Base-by-base conservation (phyloP, 2,113 vertebrate genomes). In the Thunnus maccoyii region DNA sequence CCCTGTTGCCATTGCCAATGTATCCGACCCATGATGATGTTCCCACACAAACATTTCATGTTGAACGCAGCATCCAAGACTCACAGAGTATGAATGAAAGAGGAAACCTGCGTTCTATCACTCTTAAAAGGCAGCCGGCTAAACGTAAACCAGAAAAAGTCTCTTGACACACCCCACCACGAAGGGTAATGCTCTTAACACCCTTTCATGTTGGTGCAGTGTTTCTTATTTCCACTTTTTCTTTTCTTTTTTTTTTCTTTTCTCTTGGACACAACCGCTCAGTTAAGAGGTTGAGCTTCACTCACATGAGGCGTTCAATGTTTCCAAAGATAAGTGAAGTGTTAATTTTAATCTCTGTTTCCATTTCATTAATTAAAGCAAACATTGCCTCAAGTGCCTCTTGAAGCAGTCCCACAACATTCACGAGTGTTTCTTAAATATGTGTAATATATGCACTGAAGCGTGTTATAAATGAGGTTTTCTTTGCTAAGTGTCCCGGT, bases 401-500 rank as follows among this genome's bases (percentile, higher is more conserved):
- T 90, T 85, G 78, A 86, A 87, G 75, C 76, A 78, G 76, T 75
- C 76, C 75, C 82, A 91, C 84, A 88, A 89, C 89, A 86, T 90
- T 83, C 86, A 54, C 67, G 83, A 92, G 85, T 83, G 81, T 91
- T 94, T 90, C 87, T 91, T 83, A 89, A 92, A 93, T 85, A 90
- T 80, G 87, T 83, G 82, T 88, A 92, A 89, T 86, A 84, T 92
- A 88, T 88, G 82, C 88, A 83, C 65, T 32, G 77, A 91, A 81
- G 87, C 70, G n/a, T 86, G 83, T 94, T 94, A 92, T 93, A 92
- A 95, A 94, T 89, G 83, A 92, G 90, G 93, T 95, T 95, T 95
- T 93, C 94, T 95, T 95, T 94, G 76, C 94, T 94, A 94, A 95
- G 94, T 94, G 92, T 93, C 92, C 78, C 72, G 2, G 84, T 93